A percentile compares a stretch with the other conserved stretches of the same genome.
These are phyloP conservation scores for Acrocephalus kingi DNA, from an alignment of 2,113 vertebrate species.

Conservation along the genomic window DNA sequence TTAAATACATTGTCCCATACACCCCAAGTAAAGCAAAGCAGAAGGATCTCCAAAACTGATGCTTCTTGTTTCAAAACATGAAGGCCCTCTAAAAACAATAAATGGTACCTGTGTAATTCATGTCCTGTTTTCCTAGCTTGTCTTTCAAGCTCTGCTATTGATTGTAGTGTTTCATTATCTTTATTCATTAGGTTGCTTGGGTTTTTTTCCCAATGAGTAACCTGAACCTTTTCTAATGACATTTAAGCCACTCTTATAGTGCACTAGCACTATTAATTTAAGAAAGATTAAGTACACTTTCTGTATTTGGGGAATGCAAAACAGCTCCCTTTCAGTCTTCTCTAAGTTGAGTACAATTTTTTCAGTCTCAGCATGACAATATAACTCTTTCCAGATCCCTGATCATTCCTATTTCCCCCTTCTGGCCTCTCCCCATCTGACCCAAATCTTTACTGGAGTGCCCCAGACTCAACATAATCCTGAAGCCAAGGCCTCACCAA, in stretches of 20 bases:
- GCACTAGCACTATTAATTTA: neutral
- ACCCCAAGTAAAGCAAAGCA: neutral
- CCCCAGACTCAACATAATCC: conserved; percentile 5
- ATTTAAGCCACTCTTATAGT: neutral
- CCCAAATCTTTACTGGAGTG: neutral
- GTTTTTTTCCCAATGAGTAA: neutral
- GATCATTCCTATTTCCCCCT: neutral
- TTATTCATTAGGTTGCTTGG: neutral
- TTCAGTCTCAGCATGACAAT: neutral
- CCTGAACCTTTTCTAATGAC: neutral
- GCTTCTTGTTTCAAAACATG: neutral
- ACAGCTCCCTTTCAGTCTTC: neutral
- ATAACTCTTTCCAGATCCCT: neutral
- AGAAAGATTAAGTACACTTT: neutral
- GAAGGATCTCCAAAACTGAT: neutral
- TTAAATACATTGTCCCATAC: neutral
- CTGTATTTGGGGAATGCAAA: neutral
- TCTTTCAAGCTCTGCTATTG: neutral
- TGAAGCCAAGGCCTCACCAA: neutral
- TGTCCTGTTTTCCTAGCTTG: neutral
- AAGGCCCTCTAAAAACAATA: neutral
- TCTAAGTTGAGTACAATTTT: neutral
- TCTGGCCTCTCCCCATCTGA: neutral
- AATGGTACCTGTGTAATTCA: neutral
- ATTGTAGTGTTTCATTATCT: neutral